Conservation (phyloP, 2,113 vertebrate species). For the Typhlomys cinereus region DNA sequence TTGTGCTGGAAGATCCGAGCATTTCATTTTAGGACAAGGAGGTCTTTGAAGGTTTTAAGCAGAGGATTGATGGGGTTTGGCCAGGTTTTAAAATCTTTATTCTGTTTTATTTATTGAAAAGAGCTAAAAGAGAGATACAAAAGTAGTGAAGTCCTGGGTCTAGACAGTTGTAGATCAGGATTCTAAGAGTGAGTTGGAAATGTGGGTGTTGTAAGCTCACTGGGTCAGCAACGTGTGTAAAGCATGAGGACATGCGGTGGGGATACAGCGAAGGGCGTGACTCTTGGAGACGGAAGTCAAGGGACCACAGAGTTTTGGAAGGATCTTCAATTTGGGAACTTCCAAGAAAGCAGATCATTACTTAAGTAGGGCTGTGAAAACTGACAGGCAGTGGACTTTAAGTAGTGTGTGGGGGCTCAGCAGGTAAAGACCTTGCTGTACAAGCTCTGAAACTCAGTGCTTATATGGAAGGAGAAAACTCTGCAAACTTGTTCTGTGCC, state of each 20-base stretch:
- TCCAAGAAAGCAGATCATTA: background rate
- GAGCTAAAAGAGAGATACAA: background rate
- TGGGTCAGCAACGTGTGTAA: background rate
- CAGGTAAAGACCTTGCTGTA: too few relatives aligned
- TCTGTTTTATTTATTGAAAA: background rate
- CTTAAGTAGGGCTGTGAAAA: background rate
- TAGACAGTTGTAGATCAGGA: background rate
- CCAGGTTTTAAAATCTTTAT: background rate
- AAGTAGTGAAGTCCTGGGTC: background rate
- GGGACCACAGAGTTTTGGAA: background rate
- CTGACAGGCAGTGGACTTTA: background rate
- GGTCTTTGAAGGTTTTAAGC: background rate
- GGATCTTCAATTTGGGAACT: background rate
- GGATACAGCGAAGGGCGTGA: background rate
- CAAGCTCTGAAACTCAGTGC: too few relatives aligned
- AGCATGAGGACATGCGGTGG: background rate
- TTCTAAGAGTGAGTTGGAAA: background rate
- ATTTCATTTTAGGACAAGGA: background rate
- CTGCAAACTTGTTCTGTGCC: too few relatives aligned
- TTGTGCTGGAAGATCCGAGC: background rate
- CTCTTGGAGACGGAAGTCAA: background rate
- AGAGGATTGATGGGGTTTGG: background rate
- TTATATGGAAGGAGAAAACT: too few relatives aligned
- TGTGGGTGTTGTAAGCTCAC: background rate
- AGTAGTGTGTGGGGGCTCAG: background rate